A percentile compares a stretch with the other conserved stretches of the same genome.
Conservation (phyloP, 2,113 vertebrate genomes). For the Rhinoptilus africanus region DNA sequence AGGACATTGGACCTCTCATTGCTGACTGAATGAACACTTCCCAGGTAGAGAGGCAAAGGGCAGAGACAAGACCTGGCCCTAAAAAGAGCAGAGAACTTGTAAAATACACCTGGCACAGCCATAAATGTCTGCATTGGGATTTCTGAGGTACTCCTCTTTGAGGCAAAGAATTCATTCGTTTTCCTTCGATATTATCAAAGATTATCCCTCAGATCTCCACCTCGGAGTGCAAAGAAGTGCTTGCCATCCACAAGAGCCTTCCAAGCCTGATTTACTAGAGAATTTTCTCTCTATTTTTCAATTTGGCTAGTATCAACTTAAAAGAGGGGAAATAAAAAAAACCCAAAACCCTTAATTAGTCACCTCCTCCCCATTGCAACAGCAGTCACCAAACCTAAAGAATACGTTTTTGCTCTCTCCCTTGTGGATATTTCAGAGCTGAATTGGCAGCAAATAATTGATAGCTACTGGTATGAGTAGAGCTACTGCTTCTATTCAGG, state of each 20-base stretch:
- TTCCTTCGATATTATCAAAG: neutral
- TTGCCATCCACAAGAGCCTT: neutral
- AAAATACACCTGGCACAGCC: neutral
- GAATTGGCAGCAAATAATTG: neutral
- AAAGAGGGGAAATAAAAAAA: neutral
- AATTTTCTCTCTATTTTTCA: neutral
- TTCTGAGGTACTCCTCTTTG: neutral
- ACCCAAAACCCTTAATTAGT: neutral
- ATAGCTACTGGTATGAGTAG: neutral
- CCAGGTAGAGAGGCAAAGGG: neutral
- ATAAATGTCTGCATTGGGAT: fast-evolving
- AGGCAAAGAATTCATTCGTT: neutral
- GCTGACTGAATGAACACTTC: neutral
- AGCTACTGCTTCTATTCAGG: neutral
- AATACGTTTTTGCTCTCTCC: neutral
- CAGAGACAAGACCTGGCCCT: neutral
- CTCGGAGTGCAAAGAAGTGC: neutral
- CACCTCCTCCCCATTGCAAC: neutral
- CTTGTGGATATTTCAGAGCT: neutral
- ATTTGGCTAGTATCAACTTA: neutral
- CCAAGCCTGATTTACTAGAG: neutral
- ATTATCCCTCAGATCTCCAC: neutral
- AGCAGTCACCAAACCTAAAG: neutral
- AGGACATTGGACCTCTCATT: neutral
- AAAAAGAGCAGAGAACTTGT: neutral